phyloP scores from a whole-genome alignment of 2,888 invertebrate genomes.

The Abrostola tripartita region DNA sequence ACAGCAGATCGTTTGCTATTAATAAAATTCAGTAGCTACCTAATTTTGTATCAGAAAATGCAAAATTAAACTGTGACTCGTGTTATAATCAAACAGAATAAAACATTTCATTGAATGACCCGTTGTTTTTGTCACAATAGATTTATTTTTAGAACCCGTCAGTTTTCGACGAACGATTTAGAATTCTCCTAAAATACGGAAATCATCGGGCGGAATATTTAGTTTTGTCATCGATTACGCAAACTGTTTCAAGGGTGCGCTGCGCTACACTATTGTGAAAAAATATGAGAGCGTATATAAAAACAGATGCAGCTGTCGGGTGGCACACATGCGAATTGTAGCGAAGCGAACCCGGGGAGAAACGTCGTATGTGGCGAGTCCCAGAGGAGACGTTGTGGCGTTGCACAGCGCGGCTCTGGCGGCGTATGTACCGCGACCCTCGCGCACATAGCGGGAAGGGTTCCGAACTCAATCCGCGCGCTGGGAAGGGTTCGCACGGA shows the following conservation, averaged over 20 bases:
- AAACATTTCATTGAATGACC: conserved; percentile 46
- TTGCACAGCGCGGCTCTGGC: conserved; percentile 53
- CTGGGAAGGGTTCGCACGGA: conserved; percentile 84
- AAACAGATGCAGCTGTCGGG: conserved; percentile 87
- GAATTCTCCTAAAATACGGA: conserved; percentile 86
- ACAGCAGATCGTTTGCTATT: conserved; percentile 53
- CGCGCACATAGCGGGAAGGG: conserved; percentile 82
- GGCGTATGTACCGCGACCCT: conserved; percentile 45
- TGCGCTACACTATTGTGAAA: conserved; percentile 84
- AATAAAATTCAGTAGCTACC: conserved; percentile 44
- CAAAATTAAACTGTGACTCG: conserved; percentile 38
- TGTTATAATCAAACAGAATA: conserved; percentile 30
- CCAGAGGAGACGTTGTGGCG: conserved; percentile 58
- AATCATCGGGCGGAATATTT: conserved; percentile 88
- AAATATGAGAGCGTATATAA: conserved; percentile 87
- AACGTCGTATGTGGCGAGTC: conserved; percentile 70
- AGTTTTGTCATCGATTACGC: conserved; percentile 89
- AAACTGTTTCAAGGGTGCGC: conserved; percentile 89
- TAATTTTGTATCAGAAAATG: conserved; percentile 48
- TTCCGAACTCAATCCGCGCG: conserved; percentile 80
- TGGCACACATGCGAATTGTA: conserved; percentile 87
- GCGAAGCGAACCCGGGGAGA: conserved; percentile 59
- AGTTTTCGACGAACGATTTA: conserved; percentile 62
- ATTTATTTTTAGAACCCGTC: conserved; percentile 52
- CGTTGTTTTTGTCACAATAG: conserved; percentile 54